These are phyloP conservation scores for Hippopotamus amphibius DNA, from an alignment of 2,113 vertebrate species.

Conservation along the genomic window DNA sequence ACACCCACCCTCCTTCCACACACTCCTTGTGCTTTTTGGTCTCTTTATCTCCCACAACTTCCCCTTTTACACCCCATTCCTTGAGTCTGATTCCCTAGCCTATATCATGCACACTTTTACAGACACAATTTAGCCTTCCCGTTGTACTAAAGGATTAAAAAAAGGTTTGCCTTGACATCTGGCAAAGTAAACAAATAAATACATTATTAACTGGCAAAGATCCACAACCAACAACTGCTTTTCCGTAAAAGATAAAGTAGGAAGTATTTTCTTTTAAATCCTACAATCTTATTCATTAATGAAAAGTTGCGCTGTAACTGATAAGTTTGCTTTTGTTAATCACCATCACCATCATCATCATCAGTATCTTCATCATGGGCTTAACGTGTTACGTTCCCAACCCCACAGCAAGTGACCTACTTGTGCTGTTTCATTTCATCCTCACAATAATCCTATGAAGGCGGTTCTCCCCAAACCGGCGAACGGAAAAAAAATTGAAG, in stretches of 20 bases:
- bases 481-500: not conserved
- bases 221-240: not conserved
- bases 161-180: not conserved
- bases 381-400: not conserved
- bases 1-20: not conserved
- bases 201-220: slow-evolving; percentile 21
- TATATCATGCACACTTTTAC: not conserved
- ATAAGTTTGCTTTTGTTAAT: not conserved
- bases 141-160: not conserved
- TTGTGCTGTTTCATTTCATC: not conserved
- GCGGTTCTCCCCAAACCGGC: not conserved
- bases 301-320: slow-evolving; percentile 1
- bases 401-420: not conserved
- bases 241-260: slow-evolving; percentile 8
- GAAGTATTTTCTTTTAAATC: not conserved
- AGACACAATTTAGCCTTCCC: not conserved
- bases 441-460: slow-evolving; percentile 1
- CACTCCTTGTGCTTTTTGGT: not conserved
- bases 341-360: not conserved
- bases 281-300: not conserved
- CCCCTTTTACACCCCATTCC: not conserved
- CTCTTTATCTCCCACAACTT: not conserved
- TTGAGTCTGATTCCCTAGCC: not conserved
- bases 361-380: not conserved
- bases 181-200: slow-evolving; percentile 5